Evolutionary conservation across 2,113 vertebrate species (phyloP), one percentile per base, ranked within the genome.

Genomic region (Dunckerocampus dactyliophorus): DNA sequence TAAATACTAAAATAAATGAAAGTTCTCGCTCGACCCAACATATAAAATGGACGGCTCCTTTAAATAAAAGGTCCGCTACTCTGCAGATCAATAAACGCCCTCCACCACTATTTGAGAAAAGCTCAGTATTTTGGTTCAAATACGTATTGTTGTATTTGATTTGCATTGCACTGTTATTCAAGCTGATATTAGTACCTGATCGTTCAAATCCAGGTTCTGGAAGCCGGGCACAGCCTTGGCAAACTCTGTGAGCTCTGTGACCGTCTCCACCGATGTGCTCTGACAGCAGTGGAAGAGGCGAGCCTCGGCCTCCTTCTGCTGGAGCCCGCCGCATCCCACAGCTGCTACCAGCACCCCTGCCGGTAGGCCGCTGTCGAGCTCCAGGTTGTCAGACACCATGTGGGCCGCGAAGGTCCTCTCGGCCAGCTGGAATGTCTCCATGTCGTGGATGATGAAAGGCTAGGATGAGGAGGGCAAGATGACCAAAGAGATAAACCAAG

Each of bases 371-470:
- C 21, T 28, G 89, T 15, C 91, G 80, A 58, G 91, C 90, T 78
- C 95, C 82, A 55, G 91, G 90, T 0, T 85, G 89, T 93, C 94
- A 15, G 34, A 56, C 37, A 94, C 89, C 84, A 95, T 59, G 63
- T 97, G 93, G 54, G 91, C 93, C 50, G 94, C 93, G 17, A 99
- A 78, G 0, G 95, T 98, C 88, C 89, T 93, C 88, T 99, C 96
- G 0, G 96, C 97, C 85, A 95, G 91, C 54, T 95, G 95, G 76
- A 99, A 81, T 0, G 97, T 98, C 47, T 97, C 96, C 96, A 99
- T 99, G 79, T 99, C 95, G 0, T 98, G 96, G 51, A 99, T 97
- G 76, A 99, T 92, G 21, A 99, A 96, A 1, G 95, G 95, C 96
- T 99, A 43, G 39, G 76, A 11, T 55, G 79, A 56, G 60, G 48